Evolutionary conservation across 1,140 invertebrate species (phyloP).

Genomic region (Anagrus nilaparvatae): DNA sequence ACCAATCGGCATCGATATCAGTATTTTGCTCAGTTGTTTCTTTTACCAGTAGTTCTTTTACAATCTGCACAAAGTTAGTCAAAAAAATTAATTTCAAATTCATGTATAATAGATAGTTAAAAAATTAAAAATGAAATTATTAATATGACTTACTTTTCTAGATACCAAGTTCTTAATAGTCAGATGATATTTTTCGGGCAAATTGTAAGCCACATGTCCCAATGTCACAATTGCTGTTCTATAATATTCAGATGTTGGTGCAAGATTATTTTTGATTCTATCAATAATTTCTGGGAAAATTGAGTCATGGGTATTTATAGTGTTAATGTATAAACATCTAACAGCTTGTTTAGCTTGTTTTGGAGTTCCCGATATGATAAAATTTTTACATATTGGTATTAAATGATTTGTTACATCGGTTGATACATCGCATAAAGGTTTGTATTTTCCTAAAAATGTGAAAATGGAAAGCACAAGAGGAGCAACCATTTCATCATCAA

Average conservation of each 20-base stretch:
- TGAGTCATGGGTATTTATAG: constrained; percentile 65
- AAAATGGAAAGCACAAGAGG: constrained; percentile 72
- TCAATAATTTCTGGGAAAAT: constrained; percentile 84
- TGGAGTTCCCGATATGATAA: constrained; percentile 77
- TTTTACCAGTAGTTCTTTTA: constrained; percentile 89
- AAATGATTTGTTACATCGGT: constrained; percentile 60
- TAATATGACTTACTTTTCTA: constrained; percentile 56
- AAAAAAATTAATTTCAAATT: background rate
- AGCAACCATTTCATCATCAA: constrained; percentile 75
- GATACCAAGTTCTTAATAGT: constrained; percentile 92
- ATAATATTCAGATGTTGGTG: constrained; percentile 73
- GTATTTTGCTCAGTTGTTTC: constrained; percentile 48
- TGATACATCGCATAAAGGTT: constrained; percentile 65
- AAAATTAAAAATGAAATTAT: constrained; percentile 1
- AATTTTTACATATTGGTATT: constrained; percentile 75
- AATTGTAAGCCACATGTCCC: constrained; percentile 87
- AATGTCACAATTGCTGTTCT: constrained; percentile 86
- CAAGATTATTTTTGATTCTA: constrained; percentile 62
- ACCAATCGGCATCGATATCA: constrained; percentile 65
- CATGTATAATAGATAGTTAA: background rate
- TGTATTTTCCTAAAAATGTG: constrained; percentile 80
- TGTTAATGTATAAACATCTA: constrained; percentile 81
- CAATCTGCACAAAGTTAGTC: constrained; percentile 51
- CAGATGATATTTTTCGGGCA: constrained; percentile 78
- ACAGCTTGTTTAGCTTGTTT: constrained; percentile 96